Base-by-base conservation (phyloP, 2,888 invertebrate species). In the Eupithecia subfuscata region DNA sequence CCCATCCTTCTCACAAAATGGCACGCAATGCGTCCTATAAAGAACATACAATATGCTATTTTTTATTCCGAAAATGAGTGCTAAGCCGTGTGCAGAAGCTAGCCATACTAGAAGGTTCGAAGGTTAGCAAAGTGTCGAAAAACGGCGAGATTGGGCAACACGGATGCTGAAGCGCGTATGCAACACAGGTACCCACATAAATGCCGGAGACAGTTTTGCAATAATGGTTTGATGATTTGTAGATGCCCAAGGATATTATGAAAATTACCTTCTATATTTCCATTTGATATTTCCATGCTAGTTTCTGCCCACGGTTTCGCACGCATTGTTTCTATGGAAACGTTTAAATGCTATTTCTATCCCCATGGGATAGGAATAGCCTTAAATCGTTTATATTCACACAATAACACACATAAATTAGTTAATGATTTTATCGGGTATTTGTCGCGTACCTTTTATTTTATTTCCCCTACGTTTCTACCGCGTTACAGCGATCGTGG, bases 161-260 rank as follows among this genome's bases (percentile, higher is more conserved):
- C 85, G 86, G 87, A 86, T 84, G 82, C 79, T 79, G 76, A 69
- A 73, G 78, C 78, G 80, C 80, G 81, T 80, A 82, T 80, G 77
- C 80, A 79, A 79, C 76, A 79, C 52, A 34, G 70, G n/a, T 82
- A 83, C 83, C 48, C 82, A 60, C n/a, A 79, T 75, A 81, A 81
- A 82, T 74, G 74, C 72, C 70, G 73, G 72, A 65, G 78, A 76
- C 73, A 78, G 65, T 82, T 77, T 84, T 81, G 85, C 80, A 86
- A 88, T 69, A n/a, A 60, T 60, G 6, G 25, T 60, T 25, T 22
- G 60, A 60, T 71, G 74, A 83, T 84, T 85, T 82, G 85, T 85
- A 84, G 87, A 87, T 86, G 83, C 77, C 71, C 80, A 83, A 76
- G 80, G 80, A 81, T 79, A 69, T 81, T 78, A 71, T 60, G 75